Conservation (phyloP, 1,140 invertebrate genomes). For the Dufourea novaeangliae region DNA sequence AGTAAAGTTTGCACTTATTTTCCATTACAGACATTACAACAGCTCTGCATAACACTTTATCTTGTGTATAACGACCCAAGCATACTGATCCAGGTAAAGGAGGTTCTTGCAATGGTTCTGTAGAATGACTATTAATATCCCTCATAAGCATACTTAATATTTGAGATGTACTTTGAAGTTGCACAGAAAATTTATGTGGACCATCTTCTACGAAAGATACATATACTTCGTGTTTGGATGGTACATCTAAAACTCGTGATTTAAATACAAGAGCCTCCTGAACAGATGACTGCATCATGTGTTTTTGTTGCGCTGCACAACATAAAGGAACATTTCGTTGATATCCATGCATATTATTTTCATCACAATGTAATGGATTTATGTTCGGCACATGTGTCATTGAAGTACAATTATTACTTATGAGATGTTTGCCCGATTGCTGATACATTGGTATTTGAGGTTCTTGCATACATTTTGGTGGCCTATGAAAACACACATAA, state of each 20-base stretch:
- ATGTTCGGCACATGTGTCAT: constrained; percentile 22
- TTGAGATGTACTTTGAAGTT: constrained; percentile 83
- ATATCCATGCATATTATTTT: constrained; percentile 32
- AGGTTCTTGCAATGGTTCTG: constrained; percentile 83
- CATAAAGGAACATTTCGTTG: constrained; percentile 20
- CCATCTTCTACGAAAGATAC: constrained; percentile 90
- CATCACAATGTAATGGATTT: constrained; percentile 17
- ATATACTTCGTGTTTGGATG: constrained; percentile 85
- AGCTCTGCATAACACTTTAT: constrained; percentile 86
- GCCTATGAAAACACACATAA: constrained; percentile 1
- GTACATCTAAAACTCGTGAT: constrained; percentile 83
- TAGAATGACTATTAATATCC: constrained; percentile 83
- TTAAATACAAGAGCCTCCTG: constrained; percentile 83
- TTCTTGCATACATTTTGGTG: constrained; percentile 24
- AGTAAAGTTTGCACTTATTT: constrained; percentile 85
- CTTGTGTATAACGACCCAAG: constrained; percentile 85
- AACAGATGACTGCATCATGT: constrained; percentile 4
- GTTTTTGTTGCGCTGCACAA: constrained; percentile 41
- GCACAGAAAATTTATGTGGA: constrained; percentile 88
- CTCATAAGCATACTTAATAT: constrained; percentile 86
- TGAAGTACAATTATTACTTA: constrained; percentile 29
- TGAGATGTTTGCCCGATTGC: constrained; percentile 25
- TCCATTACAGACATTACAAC: constrained; percentile 86
- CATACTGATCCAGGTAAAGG: constrained; percentile 87
- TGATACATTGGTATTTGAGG: constrained; percentile 39